Evolutionary conservation across 2,113 vertebrate genomes (phyloP), one percentile per base, ranked within the genome.

Genomic region (Tichodroma muraria): DNA sequence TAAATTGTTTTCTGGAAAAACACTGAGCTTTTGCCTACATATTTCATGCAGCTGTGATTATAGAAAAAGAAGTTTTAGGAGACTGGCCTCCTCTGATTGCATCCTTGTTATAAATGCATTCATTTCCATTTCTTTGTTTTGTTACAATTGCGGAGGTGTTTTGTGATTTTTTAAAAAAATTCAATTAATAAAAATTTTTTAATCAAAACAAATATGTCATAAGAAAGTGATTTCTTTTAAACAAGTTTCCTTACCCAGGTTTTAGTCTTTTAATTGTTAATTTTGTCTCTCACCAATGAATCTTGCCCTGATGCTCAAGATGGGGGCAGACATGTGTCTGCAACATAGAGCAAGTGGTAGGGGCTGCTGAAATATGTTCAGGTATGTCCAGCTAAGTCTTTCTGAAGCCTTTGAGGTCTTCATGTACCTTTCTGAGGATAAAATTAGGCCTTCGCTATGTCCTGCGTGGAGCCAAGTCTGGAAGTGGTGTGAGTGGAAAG

Each of bases 1-100:
- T 30, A 89, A 94, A 88, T 92, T 76, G 27, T 92, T 92, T 92
- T 89, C 81, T 75, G 54, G 78, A 77, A 93, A 92, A 93, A 76
- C 31, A 57, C 20, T 8, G 52, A 60, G 71, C 64, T 93, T 80
- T 82, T 91, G 70, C 50, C n/a, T 77, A 40, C 63, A 49, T 89
- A 57, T 83, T 94, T 89, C 59, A 95, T 87, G 81, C 66, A 89
- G 56, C 53, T 95, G 47, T 85, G 71, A 71, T 90, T 85, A 66
- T 25, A 75, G 60, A 73, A 91, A 73, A 93, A 54, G 53, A 61
- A 18, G 18, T 42, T 89, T 91, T 70, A 71, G 68, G 61, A 81
- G 81, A 61, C 30, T 71, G 10, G 13, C 21, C 30, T 60, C 15
- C 22, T 85, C 44, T 82, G 61, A 57, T 75, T 88, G 31, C 44